These are phyloP conservation scores for Egretta garzetta DNA, from an alignment of 2,113 vertebrate species.

Conservation along the genomic window DNA sequence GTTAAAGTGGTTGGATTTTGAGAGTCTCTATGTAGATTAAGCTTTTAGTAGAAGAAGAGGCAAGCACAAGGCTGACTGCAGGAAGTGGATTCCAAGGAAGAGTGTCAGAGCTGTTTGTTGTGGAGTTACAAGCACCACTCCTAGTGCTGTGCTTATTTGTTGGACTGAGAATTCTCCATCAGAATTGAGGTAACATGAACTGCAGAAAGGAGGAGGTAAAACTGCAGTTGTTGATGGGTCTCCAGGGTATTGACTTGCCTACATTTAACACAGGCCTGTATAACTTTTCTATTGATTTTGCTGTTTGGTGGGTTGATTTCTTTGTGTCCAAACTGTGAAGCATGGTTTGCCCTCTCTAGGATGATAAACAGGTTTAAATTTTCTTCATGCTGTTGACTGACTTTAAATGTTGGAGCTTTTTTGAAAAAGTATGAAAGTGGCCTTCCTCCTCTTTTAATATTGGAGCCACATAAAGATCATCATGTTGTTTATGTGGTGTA, in stretches of 20 bases:
- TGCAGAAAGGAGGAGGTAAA: neutral
- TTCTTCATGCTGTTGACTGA: neutral
- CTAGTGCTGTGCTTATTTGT: neutral
- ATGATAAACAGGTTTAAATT: neutral
- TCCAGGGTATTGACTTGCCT: neutral
- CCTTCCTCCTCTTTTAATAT: neutral
- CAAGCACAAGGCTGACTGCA: neutral
- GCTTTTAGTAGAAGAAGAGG: neutral
- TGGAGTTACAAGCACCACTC: neutral
- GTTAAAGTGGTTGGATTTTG: neutral
- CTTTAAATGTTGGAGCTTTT: neutral
- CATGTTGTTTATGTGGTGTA: neutral
- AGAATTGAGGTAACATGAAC: neutral
- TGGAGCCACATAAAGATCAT: neutral
- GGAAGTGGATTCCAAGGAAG: neutral
- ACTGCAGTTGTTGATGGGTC: neutral
- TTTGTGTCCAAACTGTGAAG: neutral
- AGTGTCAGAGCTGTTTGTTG: neutral
- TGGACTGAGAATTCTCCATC: neutral
- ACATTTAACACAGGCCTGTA: neutral
- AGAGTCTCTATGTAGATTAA: neutral
- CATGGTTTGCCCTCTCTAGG: neutral
- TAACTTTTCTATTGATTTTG: neutral
- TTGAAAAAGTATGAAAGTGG: neutral
- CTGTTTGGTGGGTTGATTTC: neutral